Evolutionary conservation across 2,113 vertebrate genomes (phyloP), one percentile per base, ranked within the genome.

Genomic region (Zosterops hypoxanthus): DNA sequence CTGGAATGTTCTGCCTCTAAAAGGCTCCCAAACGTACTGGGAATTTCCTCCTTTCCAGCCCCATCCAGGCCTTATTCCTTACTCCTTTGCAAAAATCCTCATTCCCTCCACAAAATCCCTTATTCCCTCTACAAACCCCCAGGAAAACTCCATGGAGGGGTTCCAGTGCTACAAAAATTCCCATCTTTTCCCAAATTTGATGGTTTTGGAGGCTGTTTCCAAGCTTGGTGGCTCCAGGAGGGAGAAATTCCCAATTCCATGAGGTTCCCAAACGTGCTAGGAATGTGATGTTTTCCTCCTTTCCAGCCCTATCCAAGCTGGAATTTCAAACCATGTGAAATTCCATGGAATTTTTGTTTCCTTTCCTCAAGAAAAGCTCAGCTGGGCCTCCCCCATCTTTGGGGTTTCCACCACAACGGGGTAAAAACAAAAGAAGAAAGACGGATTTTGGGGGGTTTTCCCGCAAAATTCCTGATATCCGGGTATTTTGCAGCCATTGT

Each of bases 401-500:
- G 5, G 12, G 0, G 8, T 64, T 78, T 64, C 20, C 34, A 5
- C 7, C 7, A 0, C 21, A 5, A n/a, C 0, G 3, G 18, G 23
- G 4, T 23, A 9, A n/a, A 59, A 90, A 21, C 1, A 0, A 41
- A 6, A 10, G 29, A 0, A 3, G n/a, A 81, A 65, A 19, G 12
- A 16, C 0, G 0, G 4, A 24, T 31, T 82, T 72, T 15, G 0
- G 7, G 4, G 4, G 4, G 2, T 18, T 72, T 41, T 12, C 5
- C 2, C n/a, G 4, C 2, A 5, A 33, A 64, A 47, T 33, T 33
- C 59, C 82, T 12, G 1, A 50, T 49, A 31, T 31, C 8, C 2
- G 0, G 13, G 0, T 3, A 12, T 31, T 64, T n/a, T 11, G 10
- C 8, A 8, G 5, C 6, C 0, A 0, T 8, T 17, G 19, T 3